Conservation (phyloP, 2,797 vertebrate genomes). For the Enteromius viviparus region DNA sequence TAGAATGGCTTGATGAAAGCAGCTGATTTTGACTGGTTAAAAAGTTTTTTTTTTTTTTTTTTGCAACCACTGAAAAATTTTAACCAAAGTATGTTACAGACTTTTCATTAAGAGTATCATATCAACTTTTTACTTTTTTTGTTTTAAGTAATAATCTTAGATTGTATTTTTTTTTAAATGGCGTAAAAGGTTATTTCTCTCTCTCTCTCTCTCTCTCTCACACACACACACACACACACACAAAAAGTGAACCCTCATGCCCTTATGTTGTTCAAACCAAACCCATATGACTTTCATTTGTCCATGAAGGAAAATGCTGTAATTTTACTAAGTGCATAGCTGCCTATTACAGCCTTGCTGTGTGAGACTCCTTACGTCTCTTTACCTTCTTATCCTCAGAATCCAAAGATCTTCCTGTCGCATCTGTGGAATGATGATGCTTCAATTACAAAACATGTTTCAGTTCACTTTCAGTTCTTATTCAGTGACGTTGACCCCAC, state of each 20-base stretch:
- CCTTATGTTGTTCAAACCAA: not conserved
- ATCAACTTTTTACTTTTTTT: not conserved
- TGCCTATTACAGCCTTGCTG: not conserved
- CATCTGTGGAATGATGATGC: not conserved
- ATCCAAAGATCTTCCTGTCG: not conserved
- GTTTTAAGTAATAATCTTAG: not conserved
- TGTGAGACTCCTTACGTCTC: not conserved
- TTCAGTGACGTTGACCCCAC: not conserved
- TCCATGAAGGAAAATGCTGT: not conserved
- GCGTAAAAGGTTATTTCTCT: not conserved
- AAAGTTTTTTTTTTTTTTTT: no score
- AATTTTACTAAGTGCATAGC: not conserved
- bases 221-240: no score
- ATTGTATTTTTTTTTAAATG: not conserved
- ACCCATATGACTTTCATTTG: not conserved
- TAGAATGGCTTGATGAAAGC: no score
- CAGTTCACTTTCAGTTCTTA: not conserved
- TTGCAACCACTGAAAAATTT: no score
- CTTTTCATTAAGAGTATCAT: no score
- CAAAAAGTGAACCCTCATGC: not conserved
- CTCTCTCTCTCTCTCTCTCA: no score
- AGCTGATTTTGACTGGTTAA: no score
- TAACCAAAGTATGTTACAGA: no score
- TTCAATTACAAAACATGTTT: not conserved
- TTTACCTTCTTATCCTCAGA: not conserved